Evolutionary conservation across 2,797 vertebrate genomes (phyloP).

Genomic region (Pseudochirops corinnae): DNA sequence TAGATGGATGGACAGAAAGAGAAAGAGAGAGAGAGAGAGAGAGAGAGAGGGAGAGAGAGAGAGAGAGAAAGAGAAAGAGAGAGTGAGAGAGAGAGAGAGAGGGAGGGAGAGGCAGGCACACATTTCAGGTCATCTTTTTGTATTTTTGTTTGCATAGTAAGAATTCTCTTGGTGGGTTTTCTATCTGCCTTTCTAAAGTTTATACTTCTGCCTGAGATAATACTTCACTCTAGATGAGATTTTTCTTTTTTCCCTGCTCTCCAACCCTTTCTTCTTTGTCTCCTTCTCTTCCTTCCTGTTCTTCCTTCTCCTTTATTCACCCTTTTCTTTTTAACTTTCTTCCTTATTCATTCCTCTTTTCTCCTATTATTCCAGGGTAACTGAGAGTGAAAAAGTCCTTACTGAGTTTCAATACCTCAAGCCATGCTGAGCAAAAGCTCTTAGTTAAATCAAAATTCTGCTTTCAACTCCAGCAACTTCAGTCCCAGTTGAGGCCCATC

Average conservation of each 20-base stretch:
- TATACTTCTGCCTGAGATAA: background rate
- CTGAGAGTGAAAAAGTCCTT: conserved; percentile 47
- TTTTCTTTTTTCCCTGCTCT: background rate
- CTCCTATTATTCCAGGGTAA: conserved; percentile 26
- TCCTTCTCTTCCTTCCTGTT: conserved; percentile 6
- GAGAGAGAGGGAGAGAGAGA: no score
- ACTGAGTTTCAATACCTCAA: conserved; percentile 50
- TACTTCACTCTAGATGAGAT: background rate
- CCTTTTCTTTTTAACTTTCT: background rate
- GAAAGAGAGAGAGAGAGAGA: no score
- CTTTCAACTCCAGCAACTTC: conserved; percentile 70
- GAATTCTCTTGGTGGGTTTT: conserved; percentile 6
- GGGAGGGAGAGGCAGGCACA: background rate
- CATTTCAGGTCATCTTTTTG: background rate
- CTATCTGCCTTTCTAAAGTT: background rate
- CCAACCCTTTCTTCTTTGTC: background rate
- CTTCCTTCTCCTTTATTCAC: background rate
- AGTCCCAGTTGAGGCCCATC: conserved; percentile 68
- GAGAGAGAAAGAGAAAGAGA: no score
- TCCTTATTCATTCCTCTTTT: background rate
- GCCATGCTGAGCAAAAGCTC: conserved; percentile 66
- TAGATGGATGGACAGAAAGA: background rate
- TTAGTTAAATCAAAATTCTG: conserved; percentile 71
- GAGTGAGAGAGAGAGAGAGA: no score
- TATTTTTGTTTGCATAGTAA: background rate